phyloP scores from a whole-genome alignment of 2,113 vertebrate species.

The Merops nubicus region DNA sequence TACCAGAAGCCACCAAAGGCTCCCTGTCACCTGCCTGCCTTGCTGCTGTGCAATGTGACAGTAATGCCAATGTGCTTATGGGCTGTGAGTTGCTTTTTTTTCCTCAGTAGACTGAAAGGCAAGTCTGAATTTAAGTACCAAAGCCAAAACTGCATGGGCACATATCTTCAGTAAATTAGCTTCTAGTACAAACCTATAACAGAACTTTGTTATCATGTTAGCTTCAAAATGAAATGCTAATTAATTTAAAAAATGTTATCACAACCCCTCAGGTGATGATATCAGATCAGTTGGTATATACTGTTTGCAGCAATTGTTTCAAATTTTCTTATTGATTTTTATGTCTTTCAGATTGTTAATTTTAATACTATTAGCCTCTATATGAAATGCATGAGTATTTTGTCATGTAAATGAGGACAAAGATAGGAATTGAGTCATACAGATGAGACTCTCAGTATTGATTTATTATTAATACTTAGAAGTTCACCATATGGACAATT shows the following conservation, averaged over 20 bases:
- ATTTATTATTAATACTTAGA: constrained; percentile 63
- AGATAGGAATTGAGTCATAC: not conserved
- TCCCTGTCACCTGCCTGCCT: not conserved
- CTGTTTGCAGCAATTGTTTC: not conserved
- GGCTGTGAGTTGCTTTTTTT: not conserved
- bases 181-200: not conserved
- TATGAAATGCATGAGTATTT: constrained; percentile 16
- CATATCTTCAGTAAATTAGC: not conserved
- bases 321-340: not conserved
- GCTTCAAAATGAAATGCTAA: not conserved
- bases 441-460: not conserved
- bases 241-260: not conserved
- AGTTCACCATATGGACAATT: constrained; percentile 71
- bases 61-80: not conserved
- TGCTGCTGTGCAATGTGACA: rapidly evolving
- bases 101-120: not conserved
- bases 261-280: not conserved
- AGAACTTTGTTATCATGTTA: not conserved
- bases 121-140: not conserved
- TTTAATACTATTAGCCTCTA: constrained; percentile 43
- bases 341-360: not conserved
- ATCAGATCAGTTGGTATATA: not conserved
- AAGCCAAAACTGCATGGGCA: not conserved
- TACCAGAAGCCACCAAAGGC: not conserved
- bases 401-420: constrained; percentile 40